Base-by-base conservation (phyloP, 2,888 invertebrate genomes). In the Limnephilus rhombicus region DNA sequence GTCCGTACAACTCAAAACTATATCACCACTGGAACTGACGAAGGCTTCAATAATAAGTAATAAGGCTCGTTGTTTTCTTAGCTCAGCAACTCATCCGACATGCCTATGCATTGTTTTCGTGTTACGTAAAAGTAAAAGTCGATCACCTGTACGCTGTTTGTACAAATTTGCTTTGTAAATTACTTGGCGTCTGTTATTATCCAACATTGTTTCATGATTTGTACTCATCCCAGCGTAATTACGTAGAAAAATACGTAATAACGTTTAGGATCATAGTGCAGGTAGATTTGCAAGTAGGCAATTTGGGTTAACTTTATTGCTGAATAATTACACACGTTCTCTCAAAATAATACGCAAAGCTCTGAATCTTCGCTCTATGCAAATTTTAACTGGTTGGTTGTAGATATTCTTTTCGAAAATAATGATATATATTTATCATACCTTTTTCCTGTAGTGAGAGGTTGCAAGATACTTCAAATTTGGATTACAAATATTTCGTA, bases 71-170 rank as follows among this genome's bases (percentile, higher is more conserved):
- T 87, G 87, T 53, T 53, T 87, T 87, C 53, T 53, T 87, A 7
- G 80, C 24, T 34, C 31, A 12, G 82, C 13, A 82, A 82, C n/a
- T 53, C 87, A 31, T 31, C 68, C n/a, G 29, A 53, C 29, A 68
- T 68, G 5, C n/a, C 68, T 68, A n/a, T 24, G 68, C 68, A 68
- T 68, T 68, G 68, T 53, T 45, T 85, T 90, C n/a, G 49, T 53
- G 29, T 88, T 89, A 49, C 87, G 87, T 41, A 91, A 91, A 91
- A 91, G 91, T 91, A 91, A 91, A 91, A 91, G 91, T 91, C 91
- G 49, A 85, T 90, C 90, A 82, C 90, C 90, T 87, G 87, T 37
- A n/a, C 85, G n/a, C 24, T 68, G 68, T 68, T 68, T 68, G 68
- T 68, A 68, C 68, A 68, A 68, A 68, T 68, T 68, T 68, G 68